Conservation (phyloP, 2,888 invertebrate species). For the Dynastes hyllus region DNA sequence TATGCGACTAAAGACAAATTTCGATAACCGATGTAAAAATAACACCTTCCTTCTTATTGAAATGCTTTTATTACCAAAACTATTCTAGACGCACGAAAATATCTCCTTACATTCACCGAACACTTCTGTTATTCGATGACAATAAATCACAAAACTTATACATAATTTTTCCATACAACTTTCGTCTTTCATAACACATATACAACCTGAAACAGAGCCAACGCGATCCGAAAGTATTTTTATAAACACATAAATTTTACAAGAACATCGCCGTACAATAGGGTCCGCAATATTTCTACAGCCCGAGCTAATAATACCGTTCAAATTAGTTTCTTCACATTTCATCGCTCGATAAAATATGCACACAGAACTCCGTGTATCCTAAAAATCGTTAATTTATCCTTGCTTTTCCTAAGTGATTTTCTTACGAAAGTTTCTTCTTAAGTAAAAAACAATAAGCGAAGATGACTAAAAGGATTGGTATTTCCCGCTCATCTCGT, state of each 20-base stretch:
- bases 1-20: no score
- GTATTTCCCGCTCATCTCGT: slow-evolving; percentile 28
- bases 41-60: no score
- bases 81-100: background rate
- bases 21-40: no score
- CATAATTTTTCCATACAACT: slow-evolving; percentile 38
- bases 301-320: slow-evolving; percentile 37
- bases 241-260: slow-evolving; percentile 44
- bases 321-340: slow-evolving; percentile 30
- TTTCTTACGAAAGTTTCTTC: slow-evolving; percentile 13
- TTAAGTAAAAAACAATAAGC: background rate
- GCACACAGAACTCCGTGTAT: background rate
- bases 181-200: slow-evolving; percentile 37
- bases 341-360: slow-evolving; percentile 1
- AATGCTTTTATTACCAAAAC: no score
- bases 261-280: slow-evolving; percentile 41
- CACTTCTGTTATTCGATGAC: slow-evolving; percentile 5
- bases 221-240: slow-evolving; percentile 39
- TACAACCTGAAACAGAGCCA: slow-evolving; percentile 35
- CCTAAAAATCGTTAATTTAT: background rate
- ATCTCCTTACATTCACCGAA: background rate
- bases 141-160: slow-evolving; percentile 40
- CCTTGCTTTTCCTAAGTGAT: slow-evolving; percentile 18
- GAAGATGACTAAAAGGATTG: slow-evolving; percentile 15
- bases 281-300: slow-evolving; percentile 37